Base-by-base conservation (phyloP, 1,140 invertebrate species). In the Gryllus bimaculatus region DNA sequence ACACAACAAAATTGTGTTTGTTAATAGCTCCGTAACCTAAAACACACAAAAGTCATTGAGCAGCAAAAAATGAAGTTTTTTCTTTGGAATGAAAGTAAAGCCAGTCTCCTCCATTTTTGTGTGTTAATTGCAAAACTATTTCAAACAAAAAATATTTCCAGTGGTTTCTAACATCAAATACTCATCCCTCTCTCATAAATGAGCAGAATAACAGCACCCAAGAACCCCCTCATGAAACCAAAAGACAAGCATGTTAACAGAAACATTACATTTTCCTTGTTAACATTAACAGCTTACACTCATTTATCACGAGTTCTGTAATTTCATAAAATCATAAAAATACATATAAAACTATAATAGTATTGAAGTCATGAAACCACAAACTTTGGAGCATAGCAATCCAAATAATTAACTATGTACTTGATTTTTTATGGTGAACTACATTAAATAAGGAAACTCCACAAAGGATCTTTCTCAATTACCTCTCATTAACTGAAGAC, bases 21-120 rank as follows among this genome's bases (percentile, higher is more conserved):
- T 74, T 78, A 78, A 66, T 79, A 73, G 78, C 78, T 79, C 78
- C 78, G 48, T 79, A 79, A 75, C 78, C 78, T 79, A 79, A 79
- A 79, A 79, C 78, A 79, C 73, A 79, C 73, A 79, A 79, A 79
- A 79, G 21, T 49, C 54, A 48, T 49, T 48, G 47, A 78, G 73
- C 78, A 79, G 78, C 73, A 79, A 77, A 47, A 77, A 48, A 48
- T 26, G 5, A 77, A n/a, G 18, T 77, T 49, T 77, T 8, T 47
- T 77, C n/a, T 77, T 20, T 77, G 47, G 76, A 48, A 18, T 79
- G 78, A 47, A 18, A 79, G 47, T 73, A 49, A 79, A 79, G 78
- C 78, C 78, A 79, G 78, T 79, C 78, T 79, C 78, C 78, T 49
- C 73, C 48, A 21, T 13, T 66, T 66, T 66, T 66, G 54, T 66